Evolutionary conservation across 30 jellyfish, hydroid and myxozoan genomes (phyloP), one percentile per base, ranked within the genome.

Genomic region (Rhopilema esculentum): DNA sequence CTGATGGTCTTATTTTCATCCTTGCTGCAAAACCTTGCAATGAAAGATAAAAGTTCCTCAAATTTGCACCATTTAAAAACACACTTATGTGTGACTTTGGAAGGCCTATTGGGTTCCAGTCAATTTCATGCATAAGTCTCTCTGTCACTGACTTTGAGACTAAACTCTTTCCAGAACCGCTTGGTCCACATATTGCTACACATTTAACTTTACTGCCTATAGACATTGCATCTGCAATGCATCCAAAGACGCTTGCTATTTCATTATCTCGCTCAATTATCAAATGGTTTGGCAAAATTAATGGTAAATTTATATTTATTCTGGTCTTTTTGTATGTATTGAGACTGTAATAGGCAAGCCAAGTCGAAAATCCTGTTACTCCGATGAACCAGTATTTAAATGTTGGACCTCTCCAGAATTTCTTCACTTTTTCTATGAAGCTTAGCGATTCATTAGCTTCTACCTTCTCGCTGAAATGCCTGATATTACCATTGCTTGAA

Each of bases 321-420:
- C 99, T 71, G 9, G 98, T 80, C 17, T 86, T 80, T 63, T 79
- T 87, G 79, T 96, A 96, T 28, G 99, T 20, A 31, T 91, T 83
- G 4, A 88, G 31, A 73, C 99, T 86, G 66, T 96, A 96, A 57
- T 96, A 96, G 22, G 96, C 75, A 66, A 96, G 27, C 97, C 97
- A 91, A 0, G 96, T 26, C 9, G 89, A 50, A 62, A 96, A 89
- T 31, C 90, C 98, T 31, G 98, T 28, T 28, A 87, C 94, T 4
- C 99, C 99, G 83, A 96, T 86, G 33, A 96, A 87, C 99, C 99
- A 96, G 52, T 96, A 96, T 32, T 96, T 96, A 66, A 96, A 96
- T 17, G 81, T 96, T 12, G 97, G 97, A 8, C 99, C 97, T 27
- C 78, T 87, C 98, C 99, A 87, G 23, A 75, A 87, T 1, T 93